Conservation (phyloP, 2,113 vertebrate genomes). For the Engystomops pustulosus region DNA sequence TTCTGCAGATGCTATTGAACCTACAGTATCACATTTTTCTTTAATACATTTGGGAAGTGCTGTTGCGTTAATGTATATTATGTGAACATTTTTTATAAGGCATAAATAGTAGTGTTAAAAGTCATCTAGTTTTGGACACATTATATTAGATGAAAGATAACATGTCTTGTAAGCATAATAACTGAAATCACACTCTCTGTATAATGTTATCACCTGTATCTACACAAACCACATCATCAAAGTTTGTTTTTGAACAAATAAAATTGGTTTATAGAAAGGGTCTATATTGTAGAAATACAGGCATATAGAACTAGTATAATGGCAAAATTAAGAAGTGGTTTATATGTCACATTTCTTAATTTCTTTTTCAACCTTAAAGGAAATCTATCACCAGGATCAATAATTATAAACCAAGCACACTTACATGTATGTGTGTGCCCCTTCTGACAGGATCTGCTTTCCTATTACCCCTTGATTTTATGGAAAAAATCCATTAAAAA, state of each 20-base stretch:
- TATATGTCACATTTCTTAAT: background rate
- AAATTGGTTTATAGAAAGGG: background rate
- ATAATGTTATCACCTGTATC: slow-evolving; percentile 32
- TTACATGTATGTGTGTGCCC: no score
- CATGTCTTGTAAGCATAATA: slow-evolving; percentile 30
- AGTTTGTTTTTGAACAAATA: background rate
- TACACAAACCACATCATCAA: background rate
- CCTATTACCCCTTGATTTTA: no score
- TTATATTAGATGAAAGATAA: background rate
- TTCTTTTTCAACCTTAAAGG: background rate
- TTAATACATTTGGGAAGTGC: background rate
- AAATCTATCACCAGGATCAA: no score
- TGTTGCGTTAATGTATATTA: no score
- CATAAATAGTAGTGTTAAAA: slow-evolving; percentile 29
- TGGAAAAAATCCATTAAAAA: no score
- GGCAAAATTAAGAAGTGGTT: background rate
- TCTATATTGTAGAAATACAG: background rate
- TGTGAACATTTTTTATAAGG: background rate
- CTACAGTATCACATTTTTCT: background rate
- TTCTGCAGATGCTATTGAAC: background rate
- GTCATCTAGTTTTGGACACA: background rate
- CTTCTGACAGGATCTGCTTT: no score
- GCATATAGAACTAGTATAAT: background rate
- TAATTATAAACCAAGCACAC: no score
- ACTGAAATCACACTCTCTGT: slow-evolving; percentile 35